Evolutionary conservation across 1,140 invertebrate genomes (phyloP).

Genomic region (Drosophila tristis): DNA sequence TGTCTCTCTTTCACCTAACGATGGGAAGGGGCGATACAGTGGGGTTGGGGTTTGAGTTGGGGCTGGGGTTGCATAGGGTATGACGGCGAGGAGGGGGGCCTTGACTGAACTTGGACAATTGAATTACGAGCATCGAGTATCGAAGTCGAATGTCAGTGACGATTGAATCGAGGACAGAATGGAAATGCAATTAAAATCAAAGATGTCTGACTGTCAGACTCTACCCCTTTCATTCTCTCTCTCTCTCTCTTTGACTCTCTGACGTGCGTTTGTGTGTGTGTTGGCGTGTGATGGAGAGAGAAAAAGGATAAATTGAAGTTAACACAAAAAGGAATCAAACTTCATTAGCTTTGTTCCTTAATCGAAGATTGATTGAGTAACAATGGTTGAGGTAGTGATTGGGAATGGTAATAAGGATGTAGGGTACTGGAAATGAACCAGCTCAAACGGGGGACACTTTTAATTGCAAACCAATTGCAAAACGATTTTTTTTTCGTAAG

Average conservation of each 20-base stretch:
- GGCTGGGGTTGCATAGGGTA: neutral
- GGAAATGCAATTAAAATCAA: constrained; percentile 74
- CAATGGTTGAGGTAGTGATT: neutral
- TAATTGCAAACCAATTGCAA: neutral
- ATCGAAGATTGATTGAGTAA: constrained; percentile 37
- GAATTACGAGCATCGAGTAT: constrained; percentile 55
- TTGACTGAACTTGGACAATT: constrained; percentile 53
- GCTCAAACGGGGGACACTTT: neutral
- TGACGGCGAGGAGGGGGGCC: neutral
- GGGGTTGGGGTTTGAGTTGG: too few species aligned
- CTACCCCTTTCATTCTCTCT: too few species aligned
- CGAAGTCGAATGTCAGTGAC: constrained; percentile 61
- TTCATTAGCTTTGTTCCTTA: constrained; percentile 34
- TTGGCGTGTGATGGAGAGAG: too few species aligned
- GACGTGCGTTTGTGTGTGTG: too few species aligned
- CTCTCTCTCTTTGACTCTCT: too few species aligned
- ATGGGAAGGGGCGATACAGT: neutral
- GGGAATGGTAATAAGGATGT: neutral
- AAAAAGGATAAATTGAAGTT: neutral
- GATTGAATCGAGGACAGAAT: constrained; percentile 45
- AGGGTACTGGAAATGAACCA: neutral
- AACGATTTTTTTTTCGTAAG: too few species aligned
- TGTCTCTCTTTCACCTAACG: neutral
- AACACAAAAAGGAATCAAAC: neutral
- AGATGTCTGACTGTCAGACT: constrained; percentile 44